Evolutionary conservation across 2,888 invertebrate genomes (phyloP), one percentile per base, ranked within the genome.

Genomic region (Baccha elongata): DNA sequence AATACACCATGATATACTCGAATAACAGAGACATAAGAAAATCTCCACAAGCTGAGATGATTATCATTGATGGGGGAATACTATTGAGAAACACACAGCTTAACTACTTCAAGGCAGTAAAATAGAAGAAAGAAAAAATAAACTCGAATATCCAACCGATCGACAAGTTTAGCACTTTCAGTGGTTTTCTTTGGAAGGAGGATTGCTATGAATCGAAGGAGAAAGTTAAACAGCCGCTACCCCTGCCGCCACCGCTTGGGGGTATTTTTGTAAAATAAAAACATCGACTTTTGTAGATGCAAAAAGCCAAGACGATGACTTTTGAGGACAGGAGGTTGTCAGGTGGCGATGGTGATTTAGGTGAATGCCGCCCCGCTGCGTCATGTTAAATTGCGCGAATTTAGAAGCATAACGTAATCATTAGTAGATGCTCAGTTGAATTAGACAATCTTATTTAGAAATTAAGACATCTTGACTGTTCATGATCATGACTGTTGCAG

Each of bases 161-260:
- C 81, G 76, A 71, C 81, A 65, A 81, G 80, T 81, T 81, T 76
- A 81, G 67, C 81, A 81, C 81, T 76, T 76, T 81, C 76, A 29
- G 67, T 42, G 62, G n/a, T 42, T 50, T 58, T 60, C 26, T 58
- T 60, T 37, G 46, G 60, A 32, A 46, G 64, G 80, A 48, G 55
- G 26, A 29, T 58, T 58, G 35, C 40, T 53, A 48, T 42, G 58
- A 60, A 60, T 71, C 26, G 52, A 67, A 65, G 71, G 76, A 81
- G 81, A 81, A 81, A 81, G 81, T 81, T 81, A 75, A 46, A 53
- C 37, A 32, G 48, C 68, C 46, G 8, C 19, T 11, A 8, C 15
- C 26, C 13, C 26, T 26, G 23, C 55, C 21, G 10, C 37, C 23
- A 6, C 29, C 37, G 11, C 55, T 58, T 44, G 15, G 44, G 32